Conservation (phyloP, 2,888 invertebrate species). For the Automeris io region DNA sequence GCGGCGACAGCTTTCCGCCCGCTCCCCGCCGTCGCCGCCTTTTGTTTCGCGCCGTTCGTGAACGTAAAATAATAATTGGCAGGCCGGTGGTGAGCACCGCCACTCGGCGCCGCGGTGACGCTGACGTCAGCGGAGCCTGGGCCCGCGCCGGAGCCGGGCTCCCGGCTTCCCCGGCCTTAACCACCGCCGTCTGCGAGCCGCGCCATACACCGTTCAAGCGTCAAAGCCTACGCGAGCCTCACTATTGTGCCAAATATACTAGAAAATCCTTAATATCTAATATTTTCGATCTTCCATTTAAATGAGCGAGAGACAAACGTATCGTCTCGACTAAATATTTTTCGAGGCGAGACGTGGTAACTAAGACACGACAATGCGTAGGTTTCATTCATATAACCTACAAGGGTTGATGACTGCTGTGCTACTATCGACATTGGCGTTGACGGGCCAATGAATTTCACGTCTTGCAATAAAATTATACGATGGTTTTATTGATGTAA, state of each 20-base stretch:
- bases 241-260: conserved; percentile 55
- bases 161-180: conserved; percentile 73
- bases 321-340: conserved; percentile 13
- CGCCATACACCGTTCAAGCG: conserved; percentile 56
- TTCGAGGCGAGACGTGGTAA: conserved; percentile 27
- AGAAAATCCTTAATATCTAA: conserved; percentile 13
- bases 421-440: conserved; percentile 61
- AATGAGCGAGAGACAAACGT: neutral
- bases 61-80: conserved; percentile 72
- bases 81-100: conserved; percentile 63
- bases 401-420: conserved; percentile 56
- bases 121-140: conserved; percentile 73
- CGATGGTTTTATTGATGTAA: conserved; percentile 51
- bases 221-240: conserved; percentile 54
- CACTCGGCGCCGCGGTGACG: conserved; percentile 68
- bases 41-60: conserved; percentile 69
- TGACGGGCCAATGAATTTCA: conserved; percentile 45
- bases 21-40: conserved; percentile 64
- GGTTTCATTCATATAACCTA: conserved; percentile 69
- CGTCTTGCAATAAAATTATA: conserved; percentile 43
- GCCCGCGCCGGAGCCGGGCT: conserved; percentile 48
- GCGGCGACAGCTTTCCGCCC: conserved; percentile 70
- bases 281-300: neutral
- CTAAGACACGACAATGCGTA: conserved; percentile 51
- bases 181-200: conserved; percentile 61